Percentiles rank a stretch among this genome's conserved stretches.
These are phyloP conservation scores for Pharmacophagus antenor DNA, from an alignment of 2,888 invertebrate species.

Conservation along the genomic window DNA sequence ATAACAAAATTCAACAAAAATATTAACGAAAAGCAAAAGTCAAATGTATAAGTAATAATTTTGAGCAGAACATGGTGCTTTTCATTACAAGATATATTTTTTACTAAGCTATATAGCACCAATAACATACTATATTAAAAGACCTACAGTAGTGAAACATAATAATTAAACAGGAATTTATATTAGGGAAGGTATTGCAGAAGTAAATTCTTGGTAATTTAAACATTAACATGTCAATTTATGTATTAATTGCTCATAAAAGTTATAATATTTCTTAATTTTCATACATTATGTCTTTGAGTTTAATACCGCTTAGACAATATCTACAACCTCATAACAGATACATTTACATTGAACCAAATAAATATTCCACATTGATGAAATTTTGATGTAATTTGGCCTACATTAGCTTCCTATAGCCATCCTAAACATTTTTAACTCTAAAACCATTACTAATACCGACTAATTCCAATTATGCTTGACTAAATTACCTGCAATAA, in stretches of 20 bases:
- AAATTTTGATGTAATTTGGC: slow-evolving; percentile 8
- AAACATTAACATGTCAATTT: too few species aligned
- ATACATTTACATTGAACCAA: not conserved
- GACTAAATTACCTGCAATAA: slow-evolving; percentile 22
- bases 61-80: not conserved
- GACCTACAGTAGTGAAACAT: slow-evolving; percentile 6
- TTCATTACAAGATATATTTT: not conserved
- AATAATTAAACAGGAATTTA: slow-evolving; percentile 7
- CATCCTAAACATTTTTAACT: not conserved
- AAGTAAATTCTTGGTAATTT: too few species aligned
- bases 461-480: slow-evolving; percentile 23
- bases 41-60: too few species aligned
- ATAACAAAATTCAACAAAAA: too few species aligned
- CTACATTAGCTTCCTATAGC: slow-evolving; percentile 15
- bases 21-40: too few species aligned
- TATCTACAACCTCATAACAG: not conserved
- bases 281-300: too few species aligned
- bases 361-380: not conserved
- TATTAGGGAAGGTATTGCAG: not conserved
- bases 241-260: too few species aligned
- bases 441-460: slow-evolving; percentile 22
- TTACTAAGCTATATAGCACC: slow-evolving; percentile 26
- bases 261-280: too few species aligned
- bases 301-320: not conserved
- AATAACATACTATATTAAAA: slow-evolving; percentile 15